Evolutionary conservation across 2,113 vertebrate genomes (phyloP).

Genomic region (Mirza zaza): DNA sequence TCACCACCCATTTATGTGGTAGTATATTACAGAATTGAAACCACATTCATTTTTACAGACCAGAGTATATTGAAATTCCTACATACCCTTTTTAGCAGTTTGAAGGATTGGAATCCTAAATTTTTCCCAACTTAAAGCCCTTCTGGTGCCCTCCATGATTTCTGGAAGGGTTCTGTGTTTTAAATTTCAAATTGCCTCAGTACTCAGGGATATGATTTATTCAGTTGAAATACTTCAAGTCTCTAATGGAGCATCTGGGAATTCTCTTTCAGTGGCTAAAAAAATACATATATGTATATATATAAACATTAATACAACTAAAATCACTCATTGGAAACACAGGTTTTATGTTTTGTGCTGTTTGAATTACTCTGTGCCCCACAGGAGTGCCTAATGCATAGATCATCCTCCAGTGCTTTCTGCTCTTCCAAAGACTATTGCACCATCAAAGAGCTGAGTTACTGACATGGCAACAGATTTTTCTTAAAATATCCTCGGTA

Average conservation of each 20-base stretch:
- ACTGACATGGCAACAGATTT: constrained; percentile 32
- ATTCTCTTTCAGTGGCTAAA: constrained; percentile 39
- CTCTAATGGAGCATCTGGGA: neutral
- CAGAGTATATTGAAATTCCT: neutral
- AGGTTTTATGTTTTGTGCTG: neutral
- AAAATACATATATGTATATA: neutral
- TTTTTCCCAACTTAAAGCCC: neutral
- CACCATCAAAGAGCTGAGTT: neutral
- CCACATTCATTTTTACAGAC: neutral
- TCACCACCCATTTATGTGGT: neutral
- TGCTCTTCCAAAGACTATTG: neutral
- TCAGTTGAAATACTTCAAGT: neutral
- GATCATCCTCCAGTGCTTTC: neutral
- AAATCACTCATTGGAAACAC: neutral
- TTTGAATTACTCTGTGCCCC: neutral
- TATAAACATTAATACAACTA: neutral
- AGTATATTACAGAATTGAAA: neutral
- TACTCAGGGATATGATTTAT: neutral
- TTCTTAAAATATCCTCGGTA: constrained; percentile 49
- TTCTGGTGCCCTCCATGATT: neutral
- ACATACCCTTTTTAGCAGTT: neutral
- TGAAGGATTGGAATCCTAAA: neutral
- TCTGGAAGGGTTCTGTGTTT: neutral
- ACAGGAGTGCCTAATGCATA: neutral
- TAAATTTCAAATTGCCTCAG: constrained; percentile 3